Evolutionary conservation across 2,888 invertebrate genomes (phyloP).

Genomic region (Galeruca laticollis): DNA sequence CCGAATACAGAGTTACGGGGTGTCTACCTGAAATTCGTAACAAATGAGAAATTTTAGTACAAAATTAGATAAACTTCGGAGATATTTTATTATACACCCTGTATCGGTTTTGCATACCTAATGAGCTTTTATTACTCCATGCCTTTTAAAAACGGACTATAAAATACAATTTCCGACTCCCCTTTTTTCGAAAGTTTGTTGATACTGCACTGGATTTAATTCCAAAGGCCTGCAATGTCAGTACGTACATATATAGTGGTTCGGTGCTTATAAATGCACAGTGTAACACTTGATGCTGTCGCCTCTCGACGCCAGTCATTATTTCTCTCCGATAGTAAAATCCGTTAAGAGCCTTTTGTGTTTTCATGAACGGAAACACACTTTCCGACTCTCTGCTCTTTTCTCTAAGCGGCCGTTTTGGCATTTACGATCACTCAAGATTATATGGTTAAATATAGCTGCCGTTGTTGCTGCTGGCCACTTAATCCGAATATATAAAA

Average conservation of each 20-base stretch:
- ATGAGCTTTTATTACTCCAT: too few species aligned
- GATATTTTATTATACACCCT: too few species aligned
- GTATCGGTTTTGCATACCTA: too few species aligned
- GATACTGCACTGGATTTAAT: neutral
- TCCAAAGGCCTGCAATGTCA: neutral
- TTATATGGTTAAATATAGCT: conserved; percentile 35
- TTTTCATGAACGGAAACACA: conserved; percentile 42
- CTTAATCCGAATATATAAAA: conserved; percentile 14
- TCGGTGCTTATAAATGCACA: conserved; percentile 35
- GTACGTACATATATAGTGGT: neutral
- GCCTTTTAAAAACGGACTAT: too few species aligned
- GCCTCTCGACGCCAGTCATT: conserved; percentile 33
- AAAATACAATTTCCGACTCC: too few species aligned
- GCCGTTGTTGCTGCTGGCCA: neutral
- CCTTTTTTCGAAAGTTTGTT: neutral
- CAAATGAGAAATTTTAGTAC: too few species aligned
- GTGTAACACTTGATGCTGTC: conserved; percentile 35
- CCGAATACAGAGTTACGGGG: too few species aligned
- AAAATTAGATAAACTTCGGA: too few species aligned
- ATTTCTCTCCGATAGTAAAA: conserved; percentile 40
- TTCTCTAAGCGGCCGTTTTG: conserved; percentile 21
- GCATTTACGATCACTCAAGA: conserved; percentile 41
- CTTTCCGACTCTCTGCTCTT: conserved; percentile 27
- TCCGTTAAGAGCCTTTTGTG: conserved; percentile 41
- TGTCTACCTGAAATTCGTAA: too few species aligned